phyloP scores from a whole-genome alignment of 2,113 vertebrate genomes.

The Stigmatopora nigra region DNA sequence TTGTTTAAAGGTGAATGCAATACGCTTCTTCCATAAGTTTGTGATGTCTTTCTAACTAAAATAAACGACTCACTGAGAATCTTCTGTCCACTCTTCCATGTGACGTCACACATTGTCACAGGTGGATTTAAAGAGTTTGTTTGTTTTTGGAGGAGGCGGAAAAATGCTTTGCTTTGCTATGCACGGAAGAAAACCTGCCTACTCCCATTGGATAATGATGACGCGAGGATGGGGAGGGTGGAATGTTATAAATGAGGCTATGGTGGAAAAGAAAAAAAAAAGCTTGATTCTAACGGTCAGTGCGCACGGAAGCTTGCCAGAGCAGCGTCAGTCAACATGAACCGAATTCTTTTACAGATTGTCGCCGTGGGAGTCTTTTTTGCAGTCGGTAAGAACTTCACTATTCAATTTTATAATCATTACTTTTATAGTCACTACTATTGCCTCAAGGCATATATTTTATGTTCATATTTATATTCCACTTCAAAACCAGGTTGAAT shows the following conservation, averaged over 20 bases:
- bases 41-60: no score
- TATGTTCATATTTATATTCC: no score
- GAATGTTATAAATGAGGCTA: slow-evolving; percentile 41
- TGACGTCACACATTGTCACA: not conserved
- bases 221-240: slow-evolving; percentile 10
- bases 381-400: slow-evolving; percentile 52
- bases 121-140: not conserved
- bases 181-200: not conserved
- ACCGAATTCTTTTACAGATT: slow-evolving; percentile 44
- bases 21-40: no score
- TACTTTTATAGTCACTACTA: no score
- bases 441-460: no score
- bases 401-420: not conserved
- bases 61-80: not conserved
- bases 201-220: slow-evolving; percentile 42
- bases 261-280: not conserved
- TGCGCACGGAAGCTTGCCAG: not conserved
- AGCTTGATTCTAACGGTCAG: slow-evolving; percentile 41
- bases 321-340: slow-evolving; percentile 39
- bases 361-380: slow-evolving; percentile 49
- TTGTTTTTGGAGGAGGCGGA: not conserved
- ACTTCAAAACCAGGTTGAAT: no score
- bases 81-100: not conserved
- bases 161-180: slow-evolving; percentile 9
- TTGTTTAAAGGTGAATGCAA: no score